Evolutionary conservation across 2,797 vertebrate species (phyloP), one percentile per base, ranked within the genome.

Genomic region (Echeneis naucrates): DNA sequence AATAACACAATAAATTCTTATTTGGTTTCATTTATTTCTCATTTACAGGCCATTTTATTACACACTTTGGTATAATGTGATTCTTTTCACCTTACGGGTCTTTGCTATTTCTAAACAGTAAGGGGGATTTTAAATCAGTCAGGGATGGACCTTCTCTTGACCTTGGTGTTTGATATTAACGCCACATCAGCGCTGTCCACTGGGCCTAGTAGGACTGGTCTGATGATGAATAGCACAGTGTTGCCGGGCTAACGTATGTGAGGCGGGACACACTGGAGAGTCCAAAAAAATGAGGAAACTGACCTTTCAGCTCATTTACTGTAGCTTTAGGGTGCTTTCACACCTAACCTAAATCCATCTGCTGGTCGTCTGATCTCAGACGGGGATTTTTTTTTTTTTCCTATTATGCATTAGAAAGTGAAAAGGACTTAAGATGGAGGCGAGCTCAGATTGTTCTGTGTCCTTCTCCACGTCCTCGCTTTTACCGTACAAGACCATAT

Each of bases 171-270:
- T 64, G 58, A 68, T 74, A 75, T 75, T 72, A 68, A 58, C 59
- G 35, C 61, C 68, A 54, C 44, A 79, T 81, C 62, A 68, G 57
- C 12, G 72, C 65, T 40, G 75, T 61, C 74, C 54, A 57, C 45
- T 37, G 67, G 51, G 51, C 27, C 68, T 57, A 52, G 45, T 47
- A 63, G 60, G 57, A 8, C 50, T 35, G 4, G 37, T 47, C 50
- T 51, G 54, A 72, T 85, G 77, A 85, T 85, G 77, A 82, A 85
- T 75, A 42, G 63, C 75, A 16, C 55, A 19, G 23, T 23, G 69
- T 19, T 69, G 1, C 44, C 3, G 40, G 33, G 48, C 76, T 63
- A 70, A 82, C 72, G 69, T 67, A 65, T 61, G 45, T 60, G 40
- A 30, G 55, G 17, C 3, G 17, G 17, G 63, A 82, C 59, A 72